Conservation (phyloP, 2,888 invertebrate genomes). For the Escarpia spicata region DNA sequence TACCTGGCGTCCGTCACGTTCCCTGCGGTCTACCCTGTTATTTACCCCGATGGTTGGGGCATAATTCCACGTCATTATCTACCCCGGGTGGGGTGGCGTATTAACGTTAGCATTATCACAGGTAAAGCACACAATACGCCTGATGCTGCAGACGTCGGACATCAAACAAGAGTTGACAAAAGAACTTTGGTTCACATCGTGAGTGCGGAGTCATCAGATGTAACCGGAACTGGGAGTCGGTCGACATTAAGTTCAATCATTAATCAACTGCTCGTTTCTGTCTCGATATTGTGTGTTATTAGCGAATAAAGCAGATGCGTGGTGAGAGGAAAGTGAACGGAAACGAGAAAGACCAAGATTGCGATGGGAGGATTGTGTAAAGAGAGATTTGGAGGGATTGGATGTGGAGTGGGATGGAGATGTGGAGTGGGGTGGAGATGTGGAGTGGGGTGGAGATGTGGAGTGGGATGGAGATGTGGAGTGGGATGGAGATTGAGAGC, state of each 20-base stretch:
- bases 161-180: background rate
- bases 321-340: no score
- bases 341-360: no score
- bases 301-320: no score
- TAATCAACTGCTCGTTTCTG: background rate
- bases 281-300: no score
- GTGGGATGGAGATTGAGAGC: no score
- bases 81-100: background rate
- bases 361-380: no score
- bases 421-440: no score
- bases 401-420: no score
- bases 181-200: background rate
- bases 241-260: background rate
- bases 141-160: background rate
- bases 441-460: no score
- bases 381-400: no score
- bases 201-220: background rate
- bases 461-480: no score
- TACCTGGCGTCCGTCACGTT: background rate
- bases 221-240: background rate
- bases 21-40: background rate
- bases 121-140: constrained; percentile 1
- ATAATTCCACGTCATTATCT: background rate
- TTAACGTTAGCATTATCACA: background rate
- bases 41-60: background rate